Base-by-base conservation (phyloP, 2,797 vertebrate species). In the Emydoidea blandingii region DNA sequence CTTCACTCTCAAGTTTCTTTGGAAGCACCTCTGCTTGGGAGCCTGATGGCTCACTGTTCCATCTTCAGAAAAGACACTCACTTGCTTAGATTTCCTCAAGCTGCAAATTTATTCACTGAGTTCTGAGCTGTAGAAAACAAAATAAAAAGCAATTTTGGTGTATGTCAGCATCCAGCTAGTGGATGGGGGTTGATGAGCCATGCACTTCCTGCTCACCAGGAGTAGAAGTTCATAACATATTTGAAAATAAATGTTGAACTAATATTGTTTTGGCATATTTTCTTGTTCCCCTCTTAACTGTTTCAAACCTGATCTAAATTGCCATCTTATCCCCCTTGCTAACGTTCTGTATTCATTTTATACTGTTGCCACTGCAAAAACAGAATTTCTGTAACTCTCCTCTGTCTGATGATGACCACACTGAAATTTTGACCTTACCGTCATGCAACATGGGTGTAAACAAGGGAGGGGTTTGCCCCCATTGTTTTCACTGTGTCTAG, bases 21-120 rank as follows among this genome's bases (percentile, higher is more conserved):
- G 44, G 0, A 0, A 25, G 49, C 68, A 86, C 34, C 31, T 95
- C 72, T 92, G 59, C 44, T 93, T 94, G 76, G 86, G 29, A 93
- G 80, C 12, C 50, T 83, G 82, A 92, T 81, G 25, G 80, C 79
- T 84, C 87, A 80, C 31, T 89, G 23, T n/a, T 41, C 23, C 29
- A 34, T 96, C 76, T 96, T 92, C 56, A 82, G 12, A 89, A 93
- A 89, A 56, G 50, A 81, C 62, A 93, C 82, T 94, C 76, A 89
- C 53, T 89, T 65, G 56, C 47, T 90, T 82, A 90, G 84, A 96
- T 90, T 90, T 92, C 79, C 57, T 86, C 78, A 90, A 93, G 89
- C 68, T 95, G 53, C 10, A 94, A 85, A 95, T 95, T 81, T 93
- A 68, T 94, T 91, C 92, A 59, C 62, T 59, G 47, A n/a, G 25